Evolutionary conservation across 2,888 invertebrate species (phyloP).

Genomic region (Xestobium rufovillosum): DNA sequence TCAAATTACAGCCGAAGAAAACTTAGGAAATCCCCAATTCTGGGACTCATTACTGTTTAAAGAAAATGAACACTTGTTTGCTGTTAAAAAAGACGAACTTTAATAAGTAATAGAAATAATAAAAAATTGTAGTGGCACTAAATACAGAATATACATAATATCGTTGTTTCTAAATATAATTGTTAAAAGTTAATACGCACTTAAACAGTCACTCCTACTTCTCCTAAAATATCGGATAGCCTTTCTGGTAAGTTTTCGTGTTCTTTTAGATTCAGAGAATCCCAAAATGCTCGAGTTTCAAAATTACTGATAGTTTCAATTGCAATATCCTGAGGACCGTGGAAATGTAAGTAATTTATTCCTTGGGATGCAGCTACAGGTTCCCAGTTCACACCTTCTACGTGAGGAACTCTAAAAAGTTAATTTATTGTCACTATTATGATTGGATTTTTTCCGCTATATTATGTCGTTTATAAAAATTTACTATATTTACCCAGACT

Average conservation of each 20-base stretch:
- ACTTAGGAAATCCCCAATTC: constrained; percentile 52
- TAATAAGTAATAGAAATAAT: too few species aligned
- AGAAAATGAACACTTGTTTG: constrained; percentile 49
- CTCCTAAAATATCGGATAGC: constrained; percentile 77
- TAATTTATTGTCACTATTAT: neutral
- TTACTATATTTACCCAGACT: constrained; percentile 26
- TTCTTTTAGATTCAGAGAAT: neutral
- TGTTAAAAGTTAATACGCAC: too few species aligned
- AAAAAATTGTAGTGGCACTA: too few species aligned
- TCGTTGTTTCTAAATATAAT: too few species aligned
- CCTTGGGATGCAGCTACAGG: constrained; percentile 19
- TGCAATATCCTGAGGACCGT: constrained; percentile 20
- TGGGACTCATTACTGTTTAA: constrained; percentile 54
- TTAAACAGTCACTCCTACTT: constrained; percentile 73
- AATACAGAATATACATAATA: too few species aligned
- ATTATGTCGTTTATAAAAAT: too few species aligned
- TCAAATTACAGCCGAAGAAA: constrained; percentile 43
- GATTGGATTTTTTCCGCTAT: neutral
- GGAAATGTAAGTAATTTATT: constrained; percentile 23
- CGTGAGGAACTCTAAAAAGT: constrained; percentile 23
- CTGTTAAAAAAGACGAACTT: too few species aligned
- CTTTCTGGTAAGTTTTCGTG: constrained; percentile 51
- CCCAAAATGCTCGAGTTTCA: constrained; percentile 1
- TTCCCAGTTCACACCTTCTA: constrained; percentile 23
- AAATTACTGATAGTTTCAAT: constrained; percentile 21